Base-by-base conservation (phyloP, 2,113 vertebrate species). In the Megaleporinus macrocephalus region DNA sequence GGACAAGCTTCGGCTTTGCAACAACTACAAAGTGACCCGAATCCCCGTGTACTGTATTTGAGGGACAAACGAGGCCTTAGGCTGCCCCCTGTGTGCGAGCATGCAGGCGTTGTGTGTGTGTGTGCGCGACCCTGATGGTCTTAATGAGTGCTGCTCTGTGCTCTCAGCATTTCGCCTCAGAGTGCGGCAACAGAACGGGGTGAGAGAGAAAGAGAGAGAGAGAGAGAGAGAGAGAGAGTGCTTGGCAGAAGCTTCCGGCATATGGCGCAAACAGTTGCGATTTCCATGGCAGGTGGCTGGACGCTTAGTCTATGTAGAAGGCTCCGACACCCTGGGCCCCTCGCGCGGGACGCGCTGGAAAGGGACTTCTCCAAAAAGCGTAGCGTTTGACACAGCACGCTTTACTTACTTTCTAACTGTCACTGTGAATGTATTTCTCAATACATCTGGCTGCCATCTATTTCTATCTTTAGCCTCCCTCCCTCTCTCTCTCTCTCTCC, bases 251-350 rank as follows among this genome's bases (percentile, higher is more conserved):
- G 47, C 85, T 89, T 79, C 86, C 90, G 95, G 92, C 96, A 98
- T 98, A 98, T 98, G 97, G 96, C 91, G 89, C 94, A 91, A 96
- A 94, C 97, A 98, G 96, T 95, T 97, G 95, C 93, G 93, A 93
- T 93, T 90, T 93, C 94, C 90, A 93, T 95, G 95, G 95, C 95
- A 88, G 92, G 93, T 84, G 18, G 88, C 91, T 91, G 86, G 82
- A 86, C 73, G 89, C 94, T 93, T 93, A 93, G 87, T 92, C 90
- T 90, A 95, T 93, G 92, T 90, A 90, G 88, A 88, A 88, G 89
- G 89, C 94, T 94, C 92, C 87, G 81, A 90, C 92, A 93, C 86
- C 90, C 83, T 86, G 89, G 92, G 92, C 90, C 91, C 90, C 84
- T 83, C 83, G 91, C 83, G 90, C 93, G 90, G 92, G 94, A 92